Conservation (phyloP, 2,113 vertebrate genomes). For the Oncorhynchus clarkii region DNA sequence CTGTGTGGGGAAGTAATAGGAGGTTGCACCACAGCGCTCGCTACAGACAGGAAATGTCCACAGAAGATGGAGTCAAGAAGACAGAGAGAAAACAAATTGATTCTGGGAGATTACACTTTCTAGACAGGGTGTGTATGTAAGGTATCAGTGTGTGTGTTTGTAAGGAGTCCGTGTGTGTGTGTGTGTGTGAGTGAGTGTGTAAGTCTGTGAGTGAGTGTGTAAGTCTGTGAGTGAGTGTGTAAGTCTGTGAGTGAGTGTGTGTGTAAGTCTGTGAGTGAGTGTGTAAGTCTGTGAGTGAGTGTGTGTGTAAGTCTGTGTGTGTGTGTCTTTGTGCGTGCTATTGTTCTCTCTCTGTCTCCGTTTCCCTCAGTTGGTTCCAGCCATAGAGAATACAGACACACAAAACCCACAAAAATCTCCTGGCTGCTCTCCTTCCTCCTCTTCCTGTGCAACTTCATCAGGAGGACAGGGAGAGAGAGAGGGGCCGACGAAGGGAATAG, state of each 20-base stretch:
- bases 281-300: no score
- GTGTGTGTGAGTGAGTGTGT: not conserved
- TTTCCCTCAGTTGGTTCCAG: conserved; percentile 48
- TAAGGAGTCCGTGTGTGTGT: not conserved
- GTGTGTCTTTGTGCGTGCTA: not conserved
- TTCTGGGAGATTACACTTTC: conserved; percentile 18
- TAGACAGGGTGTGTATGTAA: conserved; percentile 29
- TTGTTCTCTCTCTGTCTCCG: conserved; percentile 32
- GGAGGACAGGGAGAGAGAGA: conserved; percentile 16
- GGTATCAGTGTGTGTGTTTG: conserved; percentile 27
- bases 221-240: conserved; percentile 41
- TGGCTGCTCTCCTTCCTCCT: conserved; percentile 33
- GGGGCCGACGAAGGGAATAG: not conserved
- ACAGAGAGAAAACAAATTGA: conserved; percentile 64
- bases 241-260: conserved; percentile 24
- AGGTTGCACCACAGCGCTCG: conserved; percentile 64
- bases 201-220: conserved; percentile 40
- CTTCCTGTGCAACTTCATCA: conserved; percentile 46
- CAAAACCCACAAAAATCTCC: conserved; percentile 44
- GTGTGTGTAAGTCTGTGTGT: no score
- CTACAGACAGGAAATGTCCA: conserved; percentile 67
- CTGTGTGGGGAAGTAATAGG: conserved; percentile 73
- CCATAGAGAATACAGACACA: conserved; percentile 44
- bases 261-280: no score
- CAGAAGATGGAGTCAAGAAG: conserved; percentile 59